These are phyloP conservation scores for Hipposideros armiger DNA, from an alignment of 2,113 vertebrate species.

Conservation along the genomic window DNA sequence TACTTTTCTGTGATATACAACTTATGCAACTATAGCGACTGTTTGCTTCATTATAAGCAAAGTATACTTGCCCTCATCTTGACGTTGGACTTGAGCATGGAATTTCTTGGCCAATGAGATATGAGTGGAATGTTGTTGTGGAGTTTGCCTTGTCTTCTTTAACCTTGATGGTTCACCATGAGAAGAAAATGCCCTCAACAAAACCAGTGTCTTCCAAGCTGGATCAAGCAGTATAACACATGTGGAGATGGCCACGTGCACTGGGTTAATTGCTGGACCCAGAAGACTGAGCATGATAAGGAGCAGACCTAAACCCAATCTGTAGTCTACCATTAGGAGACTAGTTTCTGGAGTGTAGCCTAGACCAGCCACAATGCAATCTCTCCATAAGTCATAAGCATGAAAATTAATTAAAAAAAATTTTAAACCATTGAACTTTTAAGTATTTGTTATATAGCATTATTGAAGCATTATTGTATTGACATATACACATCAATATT, in stretches of 20 bases:
- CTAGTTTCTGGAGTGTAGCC: not conserved
- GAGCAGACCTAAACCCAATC: not conserved
- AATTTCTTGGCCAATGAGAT: not conserved
- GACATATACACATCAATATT: not conserved
- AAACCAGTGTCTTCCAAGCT: not conserved
- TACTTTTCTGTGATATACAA: not conserved
- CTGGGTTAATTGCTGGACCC: not conserved
- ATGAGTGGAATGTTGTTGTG: not conserved
- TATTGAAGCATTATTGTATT: not conserved
- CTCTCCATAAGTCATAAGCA: not conserved
- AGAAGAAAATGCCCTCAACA: conserved; percentile 12
- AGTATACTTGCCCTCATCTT: not conserved
- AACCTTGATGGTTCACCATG: not conserved
- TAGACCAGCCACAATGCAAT: not conserved
- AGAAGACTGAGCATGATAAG: not conserved
- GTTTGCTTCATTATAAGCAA: not conserved
- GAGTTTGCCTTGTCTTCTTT: not conserved
- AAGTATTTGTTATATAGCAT: not conserved
- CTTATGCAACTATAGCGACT: not conserved
- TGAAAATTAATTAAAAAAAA: not conserved
- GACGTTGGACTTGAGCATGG: not conserved
- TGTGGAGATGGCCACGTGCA: not conserved
- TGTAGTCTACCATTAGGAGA: not conserved
- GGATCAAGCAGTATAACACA: not conserved
- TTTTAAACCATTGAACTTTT: not conserved